A percentile compares a stretch with the other conserved stretches of the same genome.
Conservation (phyloP, 2,113 vertebrate genomes). For the Lontra canadensis region DNA sequence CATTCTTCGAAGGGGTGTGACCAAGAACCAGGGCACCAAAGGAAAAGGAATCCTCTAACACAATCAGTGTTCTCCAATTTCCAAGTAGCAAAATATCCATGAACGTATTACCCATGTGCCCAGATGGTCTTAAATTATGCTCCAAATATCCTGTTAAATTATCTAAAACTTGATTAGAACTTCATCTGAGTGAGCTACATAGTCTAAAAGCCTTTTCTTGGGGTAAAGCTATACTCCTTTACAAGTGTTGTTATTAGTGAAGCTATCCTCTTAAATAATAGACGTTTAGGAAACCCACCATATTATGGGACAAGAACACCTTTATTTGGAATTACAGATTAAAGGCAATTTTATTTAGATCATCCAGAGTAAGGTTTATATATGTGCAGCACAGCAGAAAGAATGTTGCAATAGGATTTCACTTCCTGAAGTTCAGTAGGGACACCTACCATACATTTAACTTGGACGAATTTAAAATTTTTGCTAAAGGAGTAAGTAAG, state of each 20-base stretch:
- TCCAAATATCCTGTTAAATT: background rate
- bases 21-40: background rate
- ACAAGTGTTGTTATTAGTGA: background rate
- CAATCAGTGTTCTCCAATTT: background rate
- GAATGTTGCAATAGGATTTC: background rate
- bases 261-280: background rate
- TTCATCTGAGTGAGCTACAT: background rate
- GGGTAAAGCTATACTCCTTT: background rate
- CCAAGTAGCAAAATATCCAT: background rate
- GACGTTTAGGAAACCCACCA: background rate
- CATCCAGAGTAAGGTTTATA: background rate
- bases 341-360: background rate
- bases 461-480: conserved; percentile 13
- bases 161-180: background rate
- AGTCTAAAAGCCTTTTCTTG: background rate
- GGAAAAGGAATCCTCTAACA: background rate
- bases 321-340: background rate
- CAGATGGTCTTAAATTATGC: background rate
- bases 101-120: background rate
- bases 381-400: background rate
- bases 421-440: background rate
- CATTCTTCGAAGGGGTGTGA: background rate
- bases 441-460: background rate
- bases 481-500: conserved; percentile 8
- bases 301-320: background rate